Conservation (phyloP, 2,113 vertebrate species). For the Vidua chalybeata region DNA sequence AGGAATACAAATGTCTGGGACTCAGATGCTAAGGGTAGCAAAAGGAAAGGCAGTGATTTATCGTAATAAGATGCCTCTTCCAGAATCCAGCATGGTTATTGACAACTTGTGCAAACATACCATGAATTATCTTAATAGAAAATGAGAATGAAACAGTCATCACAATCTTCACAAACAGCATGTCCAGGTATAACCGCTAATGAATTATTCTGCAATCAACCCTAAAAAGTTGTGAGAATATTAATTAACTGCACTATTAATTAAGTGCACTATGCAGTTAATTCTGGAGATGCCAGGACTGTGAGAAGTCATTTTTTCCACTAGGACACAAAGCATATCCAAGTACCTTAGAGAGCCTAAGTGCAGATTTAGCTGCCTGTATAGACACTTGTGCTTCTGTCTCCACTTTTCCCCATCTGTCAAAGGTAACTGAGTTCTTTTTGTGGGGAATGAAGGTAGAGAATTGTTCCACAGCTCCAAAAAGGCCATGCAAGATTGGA, state of each 20-base stretch:
- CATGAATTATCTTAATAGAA: not conserved
- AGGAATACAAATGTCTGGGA: not conserved
- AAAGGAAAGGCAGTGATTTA: not conserved
- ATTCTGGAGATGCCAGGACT: not conserved
- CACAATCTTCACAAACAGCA: not conserved
- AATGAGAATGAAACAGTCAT: not conserved
- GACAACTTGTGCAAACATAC: not conserved
- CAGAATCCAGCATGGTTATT: not conserved
- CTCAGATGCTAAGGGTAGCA: not conserved
- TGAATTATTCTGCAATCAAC: not conserved
- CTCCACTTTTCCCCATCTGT: not conserved
- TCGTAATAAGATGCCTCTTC: not conserved
- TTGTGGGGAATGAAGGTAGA: not conserved
- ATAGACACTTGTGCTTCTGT: not conserved
- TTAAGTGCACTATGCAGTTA: not conserved
- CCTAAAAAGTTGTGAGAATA: not conserved
- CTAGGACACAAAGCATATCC: not conserved
- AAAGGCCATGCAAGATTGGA: not conserved
- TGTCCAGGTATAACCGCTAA: not conserved
- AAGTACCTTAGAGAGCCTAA: not conserved
- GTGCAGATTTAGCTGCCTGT: not conserved
- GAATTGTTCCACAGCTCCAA: not conserved
- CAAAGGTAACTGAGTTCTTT: not conserved
- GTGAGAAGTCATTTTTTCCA: not conserved
- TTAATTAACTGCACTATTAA: not conserved